A percentile compares a stretch with the other conserved stretches of the same genome.
Evolutionary conservation across 2,888 invertebrate species (phyloP).

Genomic region (Aquatica leii): DNA sequence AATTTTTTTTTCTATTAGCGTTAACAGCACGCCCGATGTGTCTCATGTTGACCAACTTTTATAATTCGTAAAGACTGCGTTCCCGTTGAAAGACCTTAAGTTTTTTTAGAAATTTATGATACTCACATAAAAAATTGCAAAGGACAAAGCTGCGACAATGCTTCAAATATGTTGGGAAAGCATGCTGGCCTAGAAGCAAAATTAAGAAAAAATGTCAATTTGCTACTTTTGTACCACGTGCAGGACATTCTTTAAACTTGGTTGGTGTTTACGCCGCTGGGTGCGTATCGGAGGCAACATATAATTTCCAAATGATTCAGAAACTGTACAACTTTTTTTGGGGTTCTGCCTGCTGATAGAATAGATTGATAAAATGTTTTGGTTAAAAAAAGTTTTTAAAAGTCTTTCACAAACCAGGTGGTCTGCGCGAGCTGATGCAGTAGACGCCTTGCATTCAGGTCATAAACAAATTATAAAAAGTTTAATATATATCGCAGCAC

Average conservation of each 20-base stretch:
- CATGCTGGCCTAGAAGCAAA: constrained; percentile 42
- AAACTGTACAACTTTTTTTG: constrained; percentile 44
- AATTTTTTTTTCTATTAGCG: constrained; percentile 40
- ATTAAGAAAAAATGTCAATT: constrained; percentile 33
- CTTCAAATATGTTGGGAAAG: constrained; percentile 46
- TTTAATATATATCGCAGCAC: constrained; percentile 42
- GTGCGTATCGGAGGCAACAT: constrained; percentile 42
- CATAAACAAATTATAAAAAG: constrained; percentile 43
- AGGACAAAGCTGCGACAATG: constrained; percentile 45
- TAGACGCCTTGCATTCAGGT: constrained; percentile 24
- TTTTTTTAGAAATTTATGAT: constrained; percentile 35
- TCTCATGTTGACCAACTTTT: constrained; percentile 50
- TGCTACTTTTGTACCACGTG: constrained; percentile 28
- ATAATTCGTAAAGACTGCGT: constrained; percentile 44
- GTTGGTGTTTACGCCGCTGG: constrained; percentile 33
- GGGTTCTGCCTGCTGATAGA: constrained; percentile 32
- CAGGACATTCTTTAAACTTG: not conserved
- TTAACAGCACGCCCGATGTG: constrained; percentile 49
- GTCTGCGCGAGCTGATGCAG: constrained; percentile 46
- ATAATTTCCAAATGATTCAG: constrained; percentile 45
- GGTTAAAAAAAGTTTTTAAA: constrained; percentile 43
- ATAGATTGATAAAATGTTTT: constrained; percentile 29
- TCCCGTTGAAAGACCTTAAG: constrained; percentile 48
- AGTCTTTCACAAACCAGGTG: constrained; percentile 47
- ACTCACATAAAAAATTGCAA: constrained; percentile 12